Conservation (phyloP, 2,888 invertebrate genomes). For the Pollenia angustigena region DNA sequence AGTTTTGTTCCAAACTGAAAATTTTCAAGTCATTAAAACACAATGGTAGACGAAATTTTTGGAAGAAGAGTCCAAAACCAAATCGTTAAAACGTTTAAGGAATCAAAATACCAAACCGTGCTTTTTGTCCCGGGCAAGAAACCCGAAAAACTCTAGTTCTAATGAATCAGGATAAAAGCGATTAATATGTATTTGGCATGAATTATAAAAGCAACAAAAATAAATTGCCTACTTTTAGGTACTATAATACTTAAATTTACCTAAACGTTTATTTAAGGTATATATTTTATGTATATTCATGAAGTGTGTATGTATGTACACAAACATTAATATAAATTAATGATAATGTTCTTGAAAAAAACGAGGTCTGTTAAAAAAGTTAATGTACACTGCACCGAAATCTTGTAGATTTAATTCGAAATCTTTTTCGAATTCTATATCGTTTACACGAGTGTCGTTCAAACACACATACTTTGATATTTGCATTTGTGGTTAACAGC, state of each 20-base stretch:
- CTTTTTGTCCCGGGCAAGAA: background rate
- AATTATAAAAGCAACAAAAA: constrained; percentile 48
- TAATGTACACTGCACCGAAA: too few species aligned
- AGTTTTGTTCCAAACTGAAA: too few species aligned
- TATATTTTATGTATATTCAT: too few species aligned
- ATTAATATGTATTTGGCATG: constrained; percentile 47
- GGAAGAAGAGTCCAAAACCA: too few species aligned
- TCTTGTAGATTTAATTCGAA: too few species aligned
- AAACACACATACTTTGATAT: too few species aligned
- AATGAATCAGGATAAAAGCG: constrained; percentile 52
- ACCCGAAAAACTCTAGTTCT: background rate
- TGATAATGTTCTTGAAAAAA: background rate
- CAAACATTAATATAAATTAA: background rate
- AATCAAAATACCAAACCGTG: background rate
- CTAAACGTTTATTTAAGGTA: background rate
- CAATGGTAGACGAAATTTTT: too few species aligned
- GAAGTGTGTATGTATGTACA: background rate
- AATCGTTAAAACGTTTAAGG: too few species aligned
- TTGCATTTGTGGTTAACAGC: too few species aligned
- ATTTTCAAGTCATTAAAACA: too few species aligned
- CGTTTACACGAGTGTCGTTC: too few species aligned
- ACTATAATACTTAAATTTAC: constrained; percentile 19
- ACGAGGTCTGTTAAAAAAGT: background rate
- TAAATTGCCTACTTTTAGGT: constrained; percentile 52
- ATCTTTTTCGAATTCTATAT: too few species aligned